Evolutionary conservation across 2,113 vertebrate genomes (phyloP).

Genomic region (Brachyhypopomus gauderio): DNA sequence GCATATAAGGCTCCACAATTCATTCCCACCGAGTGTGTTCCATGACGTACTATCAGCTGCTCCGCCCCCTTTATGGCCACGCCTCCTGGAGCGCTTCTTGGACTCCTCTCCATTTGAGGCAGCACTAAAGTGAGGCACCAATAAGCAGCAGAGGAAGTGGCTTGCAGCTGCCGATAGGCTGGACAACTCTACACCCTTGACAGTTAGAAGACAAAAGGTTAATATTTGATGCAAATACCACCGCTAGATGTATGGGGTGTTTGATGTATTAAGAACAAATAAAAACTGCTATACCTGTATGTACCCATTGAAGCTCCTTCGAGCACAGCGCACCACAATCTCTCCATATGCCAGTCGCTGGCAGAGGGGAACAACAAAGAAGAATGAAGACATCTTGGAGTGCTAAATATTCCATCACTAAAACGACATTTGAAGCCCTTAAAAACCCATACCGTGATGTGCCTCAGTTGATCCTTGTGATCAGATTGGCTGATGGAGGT

Average conservation of each 20-base stretch:
- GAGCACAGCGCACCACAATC: slow-evolving; percentile 74
- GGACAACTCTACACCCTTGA: slow-evolving; percentile 75
- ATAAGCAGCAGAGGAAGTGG: slow-evolving; percentile 81
- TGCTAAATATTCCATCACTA: background rate
- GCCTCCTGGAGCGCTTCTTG: slow-evolving; percentile 76
- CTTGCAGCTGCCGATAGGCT: slow-evolving; percentile 76
- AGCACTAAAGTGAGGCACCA: slow-evolving; percentile 74
- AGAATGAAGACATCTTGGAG: background rate
- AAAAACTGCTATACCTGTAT: slow-evolving; percentile 71
- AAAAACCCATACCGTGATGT: slow-evolving; percentile 71
- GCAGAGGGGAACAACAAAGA: slow-evolving; percentile 19
- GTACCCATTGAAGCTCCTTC: slow-evolving; percentile 74
- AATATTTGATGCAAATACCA: background rate
- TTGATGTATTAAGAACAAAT: background rate
- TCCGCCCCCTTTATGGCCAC: slow-evolving; percentile 67
- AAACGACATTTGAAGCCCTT: background rate
- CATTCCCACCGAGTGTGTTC: slow-evolving; percentile 70
- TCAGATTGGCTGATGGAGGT: slow-evolving; percentile 69
- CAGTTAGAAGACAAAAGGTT: slow-evolving; percentile 17
- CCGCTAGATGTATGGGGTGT: background rate
- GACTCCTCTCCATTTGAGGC: slow-evolving; percentile 69
- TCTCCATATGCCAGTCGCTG: slow-evolving; percentile 73
- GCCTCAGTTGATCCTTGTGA: slow-evolving; percentile 69
- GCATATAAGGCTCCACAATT: slow-evolving; percentile 78
- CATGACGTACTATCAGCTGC: slow-evolving; percentile 72